Conservation (phyloP, 2,113 vertebrate genomes). For the Stomatorhinus ivindoensis region DNA sequence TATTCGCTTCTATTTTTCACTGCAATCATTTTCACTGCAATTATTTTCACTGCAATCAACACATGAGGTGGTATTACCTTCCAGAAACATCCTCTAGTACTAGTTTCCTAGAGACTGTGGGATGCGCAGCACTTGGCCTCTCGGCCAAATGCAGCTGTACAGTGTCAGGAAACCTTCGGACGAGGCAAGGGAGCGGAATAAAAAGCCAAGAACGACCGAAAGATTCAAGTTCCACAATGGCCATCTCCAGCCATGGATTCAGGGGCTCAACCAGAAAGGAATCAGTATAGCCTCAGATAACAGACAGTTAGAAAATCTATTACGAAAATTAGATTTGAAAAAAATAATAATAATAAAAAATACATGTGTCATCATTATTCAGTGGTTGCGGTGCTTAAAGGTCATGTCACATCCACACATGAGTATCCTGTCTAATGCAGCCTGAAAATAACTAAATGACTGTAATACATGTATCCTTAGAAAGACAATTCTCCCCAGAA, state of each 20-base stretch:
- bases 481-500: not conserved
- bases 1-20: not conserved
- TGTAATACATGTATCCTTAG: not conserved
- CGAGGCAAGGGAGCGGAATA: not conserved
- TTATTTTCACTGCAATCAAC: slow-evolving; percentile 4
- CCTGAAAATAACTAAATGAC: not conserved
- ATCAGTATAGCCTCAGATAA: not conserved
- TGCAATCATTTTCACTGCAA: not conserved
- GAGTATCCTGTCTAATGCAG: not conserved
- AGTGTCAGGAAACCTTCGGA: not conserved
- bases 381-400: not conserved
- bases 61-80: not conserved
- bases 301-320: not conserved
- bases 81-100: not conserved
- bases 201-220: not conserved
- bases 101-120: not conserved
- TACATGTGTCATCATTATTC: not conserved
- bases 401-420: not conserved
- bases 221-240: not conserved
- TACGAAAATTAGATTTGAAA: not conserved
- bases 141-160: not conserved
- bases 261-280: not conserved
- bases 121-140: not conserved
- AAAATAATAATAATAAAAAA: not conserved
- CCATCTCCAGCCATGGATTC: not conserved